Evolutionary conservation across 1,140 invertebrate genomes (phyloP), one percentile per base, ranked within the genome.

Genomic region (Sweltsa coloradensis): DNA sequence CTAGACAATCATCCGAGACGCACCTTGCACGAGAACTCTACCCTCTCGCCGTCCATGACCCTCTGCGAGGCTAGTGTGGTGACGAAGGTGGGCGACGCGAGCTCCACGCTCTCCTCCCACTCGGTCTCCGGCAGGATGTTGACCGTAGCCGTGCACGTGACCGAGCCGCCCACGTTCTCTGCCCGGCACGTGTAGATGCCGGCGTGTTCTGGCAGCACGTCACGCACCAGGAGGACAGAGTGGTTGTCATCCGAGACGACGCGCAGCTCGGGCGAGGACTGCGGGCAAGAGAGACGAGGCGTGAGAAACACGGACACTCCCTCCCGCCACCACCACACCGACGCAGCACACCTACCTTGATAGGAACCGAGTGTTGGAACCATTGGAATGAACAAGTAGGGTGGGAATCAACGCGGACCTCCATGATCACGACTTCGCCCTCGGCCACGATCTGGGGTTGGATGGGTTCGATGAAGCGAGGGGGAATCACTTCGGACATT

Each of bases 21-120:
- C 21, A 89, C 77, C 53, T 79, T 66, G 56, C 85, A 89, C 46
- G 69, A 79, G 34, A 97, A 75, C 53, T 78, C 72, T 21, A 89
- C 83, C 57, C 85, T 79, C 59, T 95, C 89, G 34, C 89, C 89
- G 64, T 96, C 91, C 89, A 95, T 96, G 5, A 95, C 83, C 55
- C 81, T 79, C 2, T 83, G 65, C 14, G 83, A 76, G 37, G 74
- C 70, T 41, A 91, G 68, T 55, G 74, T 75, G 56, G 76, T 76
- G 13, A 79, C 69, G 55, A 94, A 90, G 51, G 74, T 71, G 18
- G 90, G 90, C 16, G 83, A 77, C 54, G 75, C 69, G 18, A 81
- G 68, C 60, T 81, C 76, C 21, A 71, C 56, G 1, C 73, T 66
- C 52, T 77, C 68, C 57, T 79, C 72, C 62, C 73, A 73, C 41